Base-by-base conservation (phyloP, 2,113 vertebrate genomes). In the Cyanoderma ruficeps region DNA sequence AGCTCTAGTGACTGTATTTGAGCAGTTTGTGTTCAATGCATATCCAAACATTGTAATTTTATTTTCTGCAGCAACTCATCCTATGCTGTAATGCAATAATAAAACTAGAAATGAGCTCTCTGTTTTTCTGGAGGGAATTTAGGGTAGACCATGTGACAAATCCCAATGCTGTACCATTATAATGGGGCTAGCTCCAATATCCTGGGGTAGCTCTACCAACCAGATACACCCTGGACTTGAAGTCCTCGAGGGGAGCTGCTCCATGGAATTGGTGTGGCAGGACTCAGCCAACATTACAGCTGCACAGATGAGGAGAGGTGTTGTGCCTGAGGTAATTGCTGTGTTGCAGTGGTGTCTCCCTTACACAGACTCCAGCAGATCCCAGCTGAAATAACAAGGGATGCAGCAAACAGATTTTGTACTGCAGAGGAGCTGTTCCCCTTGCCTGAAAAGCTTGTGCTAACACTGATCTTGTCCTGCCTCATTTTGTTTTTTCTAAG, bases 81-180 rank as follows among this genome's bases (percentile, higher is more conserved):
- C 52, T 47, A 3, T 63, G 30, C 57, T 87, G 22, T 75, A 67
- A 41, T 68, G 42, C 30, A 75, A 22, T 30, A 41, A 70, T 47
- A 33, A 81, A 81, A 12, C 64, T 55, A 37, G 71, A 87, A 85
- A 60, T 27, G 5, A 17, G 27, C 21, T 72, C 18, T 55, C 13
- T 84, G 28, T 37, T 17, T 44, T 70, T 49, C 67, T 94, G 57
- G 15, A 83, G 50, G 35, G 24, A 55, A 28, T 50, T 83, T 42
- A 44, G 30, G 31, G 24, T 59, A 41, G 39, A 30, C 10, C 25
- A 10, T 33, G 9, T 24, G 60, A 19, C 42, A 60, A 37, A 84
- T 25, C 19, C 33, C 0, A 2, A 0, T 61, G 50, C 49, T 13
- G 3, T 64, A 28, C 42, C 18, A 1, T 33, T 50, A 23, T 42